Evolutionary conservation across 1,140 invertebrate species (phyloP), one percentile per base, ranked within the genome.

Genomic region (Tigriopus japonicus): DNA sequence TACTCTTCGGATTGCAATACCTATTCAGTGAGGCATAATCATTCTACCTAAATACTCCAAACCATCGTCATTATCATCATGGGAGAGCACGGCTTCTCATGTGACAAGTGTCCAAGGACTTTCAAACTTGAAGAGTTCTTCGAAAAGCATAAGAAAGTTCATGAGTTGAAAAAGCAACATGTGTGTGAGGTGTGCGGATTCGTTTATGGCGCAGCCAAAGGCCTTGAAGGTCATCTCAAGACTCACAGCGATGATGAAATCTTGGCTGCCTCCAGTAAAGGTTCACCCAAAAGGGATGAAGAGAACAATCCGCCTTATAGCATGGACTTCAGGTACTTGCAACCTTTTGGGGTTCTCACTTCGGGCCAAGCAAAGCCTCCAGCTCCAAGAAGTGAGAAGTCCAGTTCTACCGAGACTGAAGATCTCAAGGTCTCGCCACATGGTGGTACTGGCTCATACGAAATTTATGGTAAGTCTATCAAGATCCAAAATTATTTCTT

Each of bases 151-250:
- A 35, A 61, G 51, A 61, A 53, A 40, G 59, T 61, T 12, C 59
- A 61, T 41, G 59, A 56, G 21, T 21, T 61, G 14, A 61, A 61
- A 23, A 52, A 42, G n/a, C 59, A 61, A 41, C 59, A 61, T 41
- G 35, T 35, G 13, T 61, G 59, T 24, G 15, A 35, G 12, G 13
- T 56, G 23, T 61, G 59, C 19, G 59, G 59, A 19, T 61, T 56
- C 51, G 59, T 61, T 10, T 61, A 61, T 19, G 59, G 59, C 14
- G 59, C 59, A 15, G 59, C 59, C 40, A 61, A 61, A 55, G 59
- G 59, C 15, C 28, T 61, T 12, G 45, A 56, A 42, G 59, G 59
- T 15, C 59, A 61, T 24, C 14, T 61, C 1, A 51, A 61, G 28
- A 40, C 59, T 12, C 59, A 61, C 42, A 35, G 45, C 45, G 45